Evolutionary conservation across 2,113 vertebrate species (phyloP).

Genomic region (Chauna torquata): DNA sequence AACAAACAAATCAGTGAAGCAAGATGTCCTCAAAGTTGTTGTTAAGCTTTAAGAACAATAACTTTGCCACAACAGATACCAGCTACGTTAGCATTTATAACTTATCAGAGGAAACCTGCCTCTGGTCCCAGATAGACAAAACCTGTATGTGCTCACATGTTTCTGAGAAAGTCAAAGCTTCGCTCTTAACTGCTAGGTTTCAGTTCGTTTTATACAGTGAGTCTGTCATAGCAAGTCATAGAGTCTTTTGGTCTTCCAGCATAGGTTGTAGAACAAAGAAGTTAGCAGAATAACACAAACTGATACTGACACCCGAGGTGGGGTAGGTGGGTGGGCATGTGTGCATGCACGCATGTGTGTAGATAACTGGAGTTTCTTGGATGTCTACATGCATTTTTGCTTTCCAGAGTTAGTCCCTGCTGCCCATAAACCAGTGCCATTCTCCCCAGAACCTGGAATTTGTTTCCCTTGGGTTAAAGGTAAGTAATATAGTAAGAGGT

Average conservation of each 20-base stretch:
- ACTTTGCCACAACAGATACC: neutral
- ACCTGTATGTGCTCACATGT: too few relatives aligned
- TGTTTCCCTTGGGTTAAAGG: neutral
- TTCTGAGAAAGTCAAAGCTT: neutral
- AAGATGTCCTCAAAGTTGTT: neutral
- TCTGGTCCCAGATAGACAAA: neutral
- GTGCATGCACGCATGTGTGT: too few relatives aligned
- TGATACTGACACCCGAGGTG: fast-evolving
- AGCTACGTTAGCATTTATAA: neutral
- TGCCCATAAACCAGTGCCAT: neutral
- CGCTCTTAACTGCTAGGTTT: neutral
- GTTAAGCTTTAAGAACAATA: neutral
- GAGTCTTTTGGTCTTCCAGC: neutral
- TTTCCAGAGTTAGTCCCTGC: neutral
- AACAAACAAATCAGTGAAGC: neutral
- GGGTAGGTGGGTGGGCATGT: too few relatives aligned
- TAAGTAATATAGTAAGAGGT: neutral
- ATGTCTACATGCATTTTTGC: neutral
- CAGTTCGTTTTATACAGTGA: neutral
- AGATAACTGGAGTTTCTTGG: neutral
- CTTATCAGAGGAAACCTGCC: neutral
- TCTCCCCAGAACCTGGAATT: neutral
- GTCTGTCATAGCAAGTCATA: neutral
- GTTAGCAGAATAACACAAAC: neutral
- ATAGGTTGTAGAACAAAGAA: neutral